Percentiles rank a stretch among this genome's conserved stretches.
Evolutionary conservation across 2,888 invertebrate genomes (phyloP).

Genomic region (Dicranocentrus wangi): DNA sequence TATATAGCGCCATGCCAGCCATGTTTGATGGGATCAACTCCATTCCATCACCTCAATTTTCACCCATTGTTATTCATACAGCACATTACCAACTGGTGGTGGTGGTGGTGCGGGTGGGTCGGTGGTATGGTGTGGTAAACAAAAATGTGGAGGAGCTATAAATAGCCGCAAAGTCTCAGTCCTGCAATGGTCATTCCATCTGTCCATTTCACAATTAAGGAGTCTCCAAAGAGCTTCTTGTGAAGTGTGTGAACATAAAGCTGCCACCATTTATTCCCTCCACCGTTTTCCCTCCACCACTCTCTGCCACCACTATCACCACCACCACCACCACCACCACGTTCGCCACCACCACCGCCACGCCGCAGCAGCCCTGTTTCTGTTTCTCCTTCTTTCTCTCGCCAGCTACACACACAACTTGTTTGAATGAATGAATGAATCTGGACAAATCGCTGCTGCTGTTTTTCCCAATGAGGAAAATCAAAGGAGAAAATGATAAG

Average conservation of each 20-base stretch:
- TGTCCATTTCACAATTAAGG: constrained; percentile 23
- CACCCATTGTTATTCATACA: not conserved
- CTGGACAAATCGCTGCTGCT: constrained; percentile 26
- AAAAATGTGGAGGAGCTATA: no score
- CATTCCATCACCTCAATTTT: not conserved
- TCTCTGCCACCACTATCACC: no score
- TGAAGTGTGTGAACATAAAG: no score
- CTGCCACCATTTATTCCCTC: no score
- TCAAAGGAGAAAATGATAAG: constrained; percentile 31
- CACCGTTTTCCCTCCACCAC: no score
- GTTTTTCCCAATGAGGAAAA: constrained; percentile 22
- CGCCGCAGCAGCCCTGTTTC: no score
- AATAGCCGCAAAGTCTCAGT: no score
- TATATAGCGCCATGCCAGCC: no score
- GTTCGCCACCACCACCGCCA: no score
- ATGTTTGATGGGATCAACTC: not conserved
- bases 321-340: no score
- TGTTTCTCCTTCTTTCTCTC: not conserved
- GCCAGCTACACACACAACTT: not conserved
- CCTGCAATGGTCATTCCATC: constrained; percentile 14
- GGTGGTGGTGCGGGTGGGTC: no score
- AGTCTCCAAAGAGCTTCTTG: constrained; percentile 11
- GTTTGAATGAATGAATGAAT: constrained; percentile 31
- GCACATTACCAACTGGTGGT: not conserved
- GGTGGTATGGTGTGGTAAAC: no score